Evolutionary conservation across 2,797 vertebrate species (phyloP).

Genomic region (Pseudochirops cupreus): DNA sequence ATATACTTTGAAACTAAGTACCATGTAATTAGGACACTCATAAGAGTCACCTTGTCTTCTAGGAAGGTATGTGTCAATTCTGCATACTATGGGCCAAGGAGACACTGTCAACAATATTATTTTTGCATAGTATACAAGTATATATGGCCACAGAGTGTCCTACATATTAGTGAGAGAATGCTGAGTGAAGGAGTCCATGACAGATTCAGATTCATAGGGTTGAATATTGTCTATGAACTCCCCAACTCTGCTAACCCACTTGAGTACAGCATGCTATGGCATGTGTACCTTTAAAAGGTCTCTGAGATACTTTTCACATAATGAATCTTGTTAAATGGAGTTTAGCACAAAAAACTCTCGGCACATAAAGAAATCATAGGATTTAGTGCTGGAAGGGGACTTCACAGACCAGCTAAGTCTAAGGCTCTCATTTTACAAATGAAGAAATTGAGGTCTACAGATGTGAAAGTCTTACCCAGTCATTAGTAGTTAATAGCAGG

Average conservation of each 20-base stretch:
- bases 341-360: neutral
- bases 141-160: slow-evolving; percentile 75
- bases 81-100: slow-evolving; percentile 72
- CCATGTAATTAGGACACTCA: slow-evolving; percentile 60
- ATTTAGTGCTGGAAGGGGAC: neutral
- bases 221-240: slow-evolving; percentile 71
- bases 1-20: slow-evolving; percentile 70
- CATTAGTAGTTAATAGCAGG: neutral
- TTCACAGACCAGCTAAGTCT: neutral
- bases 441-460: neutral
- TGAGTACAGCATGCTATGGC: slow-evolving; percentile 45
- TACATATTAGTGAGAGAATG: slow-evolving; percentile 81
- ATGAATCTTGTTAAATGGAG: slow-evolving; percentile 63
- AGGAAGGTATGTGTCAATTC: slow-evolving; percentile 73
- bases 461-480: neutral
- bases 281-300: slow-evolving; percentile 63
- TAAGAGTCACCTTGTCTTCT: slow-evolving; percentile 70
- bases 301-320: slow-evolving; percentile 67
- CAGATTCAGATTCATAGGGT: slow-evolving; percentile 77
- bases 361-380: neutral
- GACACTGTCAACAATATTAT: slow-evolving; percentile 72
- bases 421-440: neutral
- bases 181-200: slow-evolving; percentile 80
- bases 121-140: slow-evolving; percentile 78
- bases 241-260: slow-evolving; percentile 74